phyloP scores from a whole-genome alignment of 1,140 invertebrate species.

The Neuroterus valhalla region DNA sequence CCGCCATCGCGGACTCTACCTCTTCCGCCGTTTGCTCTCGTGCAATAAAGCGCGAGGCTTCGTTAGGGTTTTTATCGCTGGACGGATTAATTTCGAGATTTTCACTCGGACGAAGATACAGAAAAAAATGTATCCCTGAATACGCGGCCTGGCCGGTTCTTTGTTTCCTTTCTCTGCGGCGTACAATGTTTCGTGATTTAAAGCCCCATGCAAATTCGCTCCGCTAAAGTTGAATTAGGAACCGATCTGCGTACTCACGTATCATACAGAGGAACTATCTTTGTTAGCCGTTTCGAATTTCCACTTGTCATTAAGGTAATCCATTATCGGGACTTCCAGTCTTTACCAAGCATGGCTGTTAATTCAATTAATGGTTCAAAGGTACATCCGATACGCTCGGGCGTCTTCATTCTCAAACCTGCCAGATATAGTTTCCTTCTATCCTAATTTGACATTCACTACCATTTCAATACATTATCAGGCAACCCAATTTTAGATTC shows the following conservation, averaged over 20 bases:
- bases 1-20: slow-evolving; percentile 29
- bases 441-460: slow-evolving; percentile 1
- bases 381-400: slow-evolving; percentile 28
- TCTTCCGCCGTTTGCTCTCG: slow-evolving; percentile 58
- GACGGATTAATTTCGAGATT: slow-evolving; percentile 64
- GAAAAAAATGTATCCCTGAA: slow-evolving; percentile 30
- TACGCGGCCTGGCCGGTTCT: slow-evolving; percentile 26
- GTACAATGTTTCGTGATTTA: slow-evolving; percentile 22
- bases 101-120: slow-evolving; percentile 31
- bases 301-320: slow-evolving; percentile 31
- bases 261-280: slow-evolving; percentile 27
- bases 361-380: slow-evolving; percentile 31
- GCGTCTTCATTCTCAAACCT: slow-evolving; percentile 17
- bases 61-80: slow-evolving; percentile 66
- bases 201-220: slow-evolving; percentile 28
- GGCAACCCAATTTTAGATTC: background rate
- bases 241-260: slow-evolving; percentile 21
- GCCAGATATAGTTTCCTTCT: background rate
- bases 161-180: slow-evolving; percentile 25
- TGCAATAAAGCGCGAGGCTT: slow-evolving; percentile 64
- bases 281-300: slow-evolving; percentile 30
- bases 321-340: slow-evolving; percentile 29
- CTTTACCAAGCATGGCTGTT: slow-evolving; percentile 26
- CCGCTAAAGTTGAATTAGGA: slow-evolving; percentile 30
- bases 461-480: slow-evolving; percentile 1